phyloP scores from a whole-genome alignment of 2,888 invertebrate species.

The Morpho helenor region DNA sequence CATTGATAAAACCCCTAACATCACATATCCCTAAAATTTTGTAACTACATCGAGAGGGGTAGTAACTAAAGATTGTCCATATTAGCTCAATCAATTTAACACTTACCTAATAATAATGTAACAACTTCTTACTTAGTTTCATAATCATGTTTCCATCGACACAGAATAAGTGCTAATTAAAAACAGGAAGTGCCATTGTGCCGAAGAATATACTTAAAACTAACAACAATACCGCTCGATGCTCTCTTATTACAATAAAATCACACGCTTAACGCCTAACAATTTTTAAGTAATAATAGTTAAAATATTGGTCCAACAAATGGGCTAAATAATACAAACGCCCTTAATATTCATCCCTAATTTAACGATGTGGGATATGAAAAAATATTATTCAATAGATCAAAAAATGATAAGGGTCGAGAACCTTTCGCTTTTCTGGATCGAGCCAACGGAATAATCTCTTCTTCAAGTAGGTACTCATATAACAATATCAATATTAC shows the following conservation, averaged over 20 bases:
- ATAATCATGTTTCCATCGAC: conserved; percentile 77
- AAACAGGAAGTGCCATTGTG: conserved; percentile 79
- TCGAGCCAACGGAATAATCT: conserved; percentile 72
- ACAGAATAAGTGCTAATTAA: conserved; percentile 80
- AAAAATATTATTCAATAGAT: conserved; percentile 79
- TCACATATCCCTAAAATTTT: conserved; percentile 74
- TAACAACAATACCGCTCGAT: conserved; percentile 79
- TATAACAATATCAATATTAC: conserved; percentile 79
- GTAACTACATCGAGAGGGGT: conserved; percentile 70
- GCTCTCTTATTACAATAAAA: conserved; percentile 77
- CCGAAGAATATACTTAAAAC: conserved; percentile 76
- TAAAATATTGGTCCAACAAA: conserved; percentile 80
- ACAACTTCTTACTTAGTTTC: conserved; percentile 76
- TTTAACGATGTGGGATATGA: conserved; percentile 78
- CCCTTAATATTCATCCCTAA: conserved; percentile 79
- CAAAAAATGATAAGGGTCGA: conserved; percentile 77
- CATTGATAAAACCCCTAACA: conserved; percentile 79
- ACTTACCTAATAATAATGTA: conserved; percentile 79
- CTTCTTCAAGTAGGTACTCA: conserved; percentile 71
- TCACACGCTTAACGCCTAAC: conserved; percentile 79
- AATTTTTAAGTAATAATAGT: conserved; percentile 80
- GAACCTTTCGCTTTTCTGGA: conserved; percentile 65
- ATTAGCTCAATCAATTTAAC: conserved; percentile 77
- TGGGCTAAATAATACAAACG: conserved; percentile 80
- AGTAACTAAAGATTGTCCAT: conserved; percentile 79